Base-by-base conservation (phyloP, 2,113 vertebrate genomes). In the Dipodomys ordii region DNA sequence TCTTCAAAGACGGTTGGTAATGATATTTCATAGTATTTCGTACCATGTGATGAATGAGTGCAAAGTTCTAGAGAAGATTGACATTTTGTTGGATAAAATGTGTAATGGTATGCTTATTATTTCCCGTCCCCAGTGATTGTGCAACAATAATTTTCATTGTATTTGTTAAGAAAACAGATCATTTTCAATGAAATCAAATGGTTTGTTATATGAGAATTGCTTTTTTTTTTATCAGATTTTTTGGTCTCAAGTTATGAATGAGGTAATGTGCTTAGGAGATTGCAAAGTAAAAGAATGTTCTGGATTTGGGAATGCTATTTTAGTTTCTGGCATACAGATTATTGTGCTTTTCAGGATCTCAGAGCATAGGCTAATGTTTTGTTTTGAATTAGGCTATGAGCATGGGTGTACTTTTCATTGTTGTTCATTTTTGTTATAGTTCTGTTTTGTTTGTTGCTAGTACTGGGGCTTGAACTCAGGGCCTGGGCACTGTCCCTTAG, bases 71-170 rank as follows among this genome's bases (percentile, higher is more conserved):
- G 2, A 7, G 78, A 69, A 77, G 65, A 22, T 64, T 86, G 25
- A 73, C 30, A 67, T 83, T 84, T 92, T 65, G 68, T 93, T 92
- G 87, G 72, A 57, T 87, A 93, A 69, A 83, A 62, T 68, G 6
- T 93, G 8, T 81, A 85, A 35, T 85, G 88, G 69, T 19, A 44
- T 76, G 18, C 27, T 91, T 62, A 0, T 62, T 77, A 39, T 68
- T 92, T 89, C 28, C 90, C 35, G 85, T 73, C 10, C 78, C 30
- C 20, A 23, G 13, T 65, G 53, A 78, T 73, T 62, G 76, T 78
- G 44, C 23, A 25, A 83, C 20, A 90, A 68, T 39, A 39, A 39
- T 39, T 39, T 39, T 39, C 39, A 39, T 5, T 39, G 39, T 39
- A 39, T 39, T 39, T 39, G 39, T 39, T 39, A 39, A 39, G 39